These are phyloP conservation scores for Hirtodrosophila histrioides DNA, from an alignment of 2,888 invertebrate genomes.

Conservation along the genomic window DNA sequence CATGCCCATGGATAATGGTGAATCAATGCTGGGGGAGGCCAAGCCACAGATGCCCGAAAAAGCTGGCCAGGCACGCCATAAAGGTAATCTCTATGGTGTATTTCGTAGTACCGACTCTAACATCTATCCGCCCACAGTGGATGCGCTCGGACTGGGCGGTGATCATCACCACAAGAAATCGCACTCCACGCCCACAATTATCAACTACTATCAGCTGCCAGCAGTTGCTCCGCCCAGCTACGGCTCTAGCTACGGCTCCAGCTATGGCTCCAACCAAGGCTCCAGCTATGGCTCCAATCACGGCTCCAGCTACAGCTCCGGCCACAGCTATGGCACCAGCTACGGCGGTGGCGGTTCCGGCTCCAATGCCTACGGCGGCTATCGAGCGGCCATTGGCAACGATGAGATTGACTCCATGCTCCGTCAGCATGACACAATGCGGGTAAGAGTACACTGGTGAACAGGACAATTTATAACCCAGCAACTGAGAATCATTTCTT, in stretches of 20 bases:
- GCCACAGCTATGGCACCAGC: conserved; percentile 32
- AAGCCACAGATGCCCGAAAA: conserved; percentile 71
- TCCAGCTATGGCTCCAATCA: conserved; percentile 28
- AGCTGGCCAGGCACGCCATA: conserved; percentile 63
- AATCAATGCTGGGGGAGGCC: conserved; percentile 49
- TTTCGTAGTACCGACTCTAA: conserved; percentile 58
- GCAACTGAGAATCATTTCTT: too few species aligned
- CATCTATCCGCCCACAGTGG: conserved; percentile 41
- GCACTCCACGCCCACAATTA: conserved; percentile 40
- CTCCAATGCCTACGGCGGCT: conserved; percentile 64
- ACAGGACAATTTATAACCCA: conserved; percentile 11
- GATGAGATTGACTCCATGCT: conserved; percentile 78
- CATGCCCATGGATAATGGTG: not conserved
- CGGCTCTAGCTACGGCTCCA: conserved; percentile 30
- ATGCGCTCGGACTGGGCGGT: conserved; percentile 54
- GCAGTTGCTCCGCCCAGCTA: conserved; percentile 2
- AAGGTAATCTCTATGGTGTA: conserved; percentile 83
- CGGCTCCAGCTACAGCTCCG: conserved; percentile 27
- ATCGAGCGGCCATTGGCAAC: conserved; percentile 73
- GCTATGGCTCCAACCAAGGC: conserved; percentile 12
- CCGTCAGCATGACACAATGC: conserved; percentile 61
- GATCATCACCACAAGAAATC: conserved; percentile 51
- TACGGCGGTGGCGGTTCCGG: conserved; percentile 61
- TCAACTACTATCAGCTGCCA: conserved; percentile 67
- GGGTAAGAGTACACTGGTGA: conserved; percentile 61